These are phyloP conservation scores for Uropsilus gracilis DNA, from an alignment of 2,113 vertebrate genomes.

Conservation along the genomic window DNA sequence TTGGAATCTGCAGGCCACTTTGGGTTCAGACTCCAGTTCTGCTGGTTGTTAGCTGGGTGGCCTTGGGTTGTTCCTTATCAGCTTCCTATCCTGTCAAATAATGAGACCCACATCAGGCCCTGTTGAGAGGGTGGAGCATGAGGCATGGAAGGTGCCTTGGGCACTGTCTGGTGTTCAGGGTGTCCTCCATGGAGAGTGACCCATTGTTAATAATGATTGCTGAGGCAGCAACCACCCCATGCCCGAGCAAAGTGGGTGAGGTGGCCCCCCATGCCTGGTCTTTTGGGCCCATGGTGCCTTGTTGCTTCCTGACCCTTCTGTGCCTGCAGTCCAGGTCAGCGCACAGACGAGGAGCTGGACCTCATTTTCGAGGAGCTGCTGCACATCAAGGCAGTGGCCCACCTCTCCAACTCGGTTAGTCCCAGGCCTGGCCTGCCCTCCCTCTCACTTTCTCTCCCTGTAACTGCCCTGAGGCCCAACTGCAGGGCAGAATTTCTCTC, in stretches of 20 bases:
- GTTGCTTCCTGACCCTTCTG: accelerated
- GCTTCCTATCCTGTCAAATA: background rate
- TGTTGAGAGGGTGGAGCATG: background rate
- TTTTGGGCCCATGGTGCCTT: accelerated
- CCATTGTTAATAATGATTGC: accelerated
- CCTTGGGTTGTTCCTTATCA: background rate
- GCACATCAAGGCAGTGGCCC: conserved; percentile 95
- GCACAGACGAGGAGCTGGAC: conserved; percentile 93
- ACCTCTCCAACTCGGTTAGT: conserved; percentile 94
- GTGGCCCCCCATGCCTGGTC: background rate
- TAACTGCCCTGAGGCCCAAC: accelerated
- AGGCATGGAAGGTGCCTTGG: background rate
- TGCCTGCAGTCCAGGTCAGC: conserved; percentile 90
- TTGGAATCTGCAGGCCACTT: background rate
- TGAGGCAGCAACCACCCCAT: accelerated
- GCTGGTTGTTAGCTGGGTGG: background rate
- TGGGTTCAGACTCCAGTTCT: background rate
- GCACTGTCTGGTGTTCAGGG: accelerated
- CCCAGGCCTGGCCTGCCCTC: accelerated
- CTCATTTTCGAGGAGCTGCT: conserved; percentile 97
- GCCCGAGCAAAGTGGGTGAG: background rate
- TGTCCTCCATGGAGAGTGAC: background rate
- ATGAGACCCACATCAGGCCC: accelerated
- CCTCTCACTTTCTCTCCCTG: background rate
- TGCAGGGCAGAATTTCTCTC: background rate